Evolutionary conservation across 2,888 invertebrate genomes (phyloP), one percentile per base, ranked within the genome.

Genomic region (Melikaiella ostensackeni): DNA sequence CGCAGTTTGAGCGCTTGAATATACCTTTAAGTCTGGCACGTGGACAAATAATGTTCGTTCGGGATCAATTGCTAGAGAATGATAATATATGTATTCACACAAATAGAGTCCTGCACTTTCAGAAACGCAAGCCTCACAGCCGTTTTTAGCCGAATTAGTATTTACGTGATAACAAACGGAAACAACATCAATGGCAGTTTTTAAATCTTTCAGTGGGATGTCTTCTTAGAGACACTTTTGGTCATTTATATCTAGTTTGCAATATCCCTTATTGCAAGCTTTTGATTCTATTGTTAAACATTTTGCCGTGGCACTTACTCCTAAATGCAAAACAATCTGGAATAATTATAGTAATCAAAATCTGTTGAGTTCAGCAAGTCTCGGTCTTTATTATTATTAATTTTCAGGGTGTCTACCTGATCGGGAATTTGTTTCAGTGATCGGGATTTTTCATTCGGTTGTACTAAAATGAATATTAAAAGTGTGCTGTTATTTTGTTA

Each of bases 71-170:
- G 93, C 93, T 55, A 97, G 92, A 0, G 97, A 97, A 33, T 94
- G 94, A 92, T 95, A 97, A 92, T 95, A 97, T 75, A 94, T 95
- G 91, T 95, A 97, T 91, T 97, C 97, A 90, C 97, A 97, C 4
- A 97, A 92, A 89, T 95, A 97, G 90, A 96, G 93, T 87, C 96
- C 96, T 81, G 96, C 95, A 91, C 95, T 91, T 63, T 91, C 88
- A 0, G 96, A 96, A 16, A 92, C 83, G 16, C 92, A 90, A 62
- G 94, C 93, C 79, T 87, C 85, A 21, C 87, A 88, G 50, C 85
- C 87, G 6, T 89, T 89, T 76, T 89, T 89, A 0, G 89, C 84
- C 0, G 87, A 88, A 77, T 85, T 84, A 30, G 91, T 86, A 86
- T 94, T 94, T 74, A 94, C 92, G 81, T 91, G 90, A n/a, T 92